Percentiles rank a stretch among this genome's conserved stretches.
These are phyloP conservation scores for Tupaia tana DNA, from an alignment of 2,113 vertebrate species.

Conservation along the genomic window DNA sequence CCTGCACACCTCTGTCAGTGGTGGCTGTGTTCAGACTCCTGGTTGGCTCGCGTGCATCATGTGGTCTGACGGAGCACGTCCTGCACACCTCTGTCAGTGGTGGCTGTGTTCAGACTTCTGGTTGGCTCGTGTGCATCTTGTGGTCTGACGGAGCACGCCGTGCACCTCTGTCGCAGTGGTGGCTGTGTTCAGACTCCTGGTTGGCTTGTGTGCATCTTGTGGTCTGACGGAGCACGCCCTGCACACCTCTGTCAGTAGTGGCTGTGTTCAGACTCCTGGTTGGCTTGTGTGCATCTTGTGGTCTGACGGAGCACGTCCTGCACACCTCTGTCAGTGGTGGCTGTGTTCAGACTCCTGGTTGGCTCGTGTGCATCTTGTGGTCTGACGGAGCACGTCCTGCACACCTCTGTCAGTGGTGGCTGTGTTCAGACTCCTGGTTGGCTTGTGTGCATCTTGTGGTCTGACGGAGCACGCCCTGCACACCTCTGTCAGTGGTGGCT, in stretches of 20 bases:
- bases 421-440: background rate
- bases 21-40: background rate
- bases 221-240: background rate
- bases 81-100: too few relatives aligned
- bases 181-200: background rate
- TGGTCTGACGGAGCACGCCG: rapidly evolving
- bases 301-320: too few relatives aligned
- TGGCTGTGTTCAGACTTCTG: background rate
- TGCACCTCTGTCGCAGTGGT: too few relatives aligned
- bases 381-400: background rate
- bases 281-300: background rate
- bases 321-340: too few relatives aligned
- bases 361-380: too few relatives aligned
- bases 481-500: too few relatives aligned
- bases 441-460: background rate
- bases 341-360: background rate
- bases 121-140: too few relatives aligned
- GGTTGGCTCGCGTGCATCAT: too few relatives aligned
- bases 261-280: background rate
- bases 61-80: background rate
- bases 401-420: too few relatives aligned
- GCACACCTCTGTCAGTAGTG: too few relatives aligned
- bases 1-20: too few relatives aligned
- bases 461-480: background rate
- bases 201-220: too few relatives aligned